Evolutionary conservation across 64 coral and sea anemone species (phyloP), one percentile per base, ranked within the genome.

Genomic region (Porites lutea): DNA sequence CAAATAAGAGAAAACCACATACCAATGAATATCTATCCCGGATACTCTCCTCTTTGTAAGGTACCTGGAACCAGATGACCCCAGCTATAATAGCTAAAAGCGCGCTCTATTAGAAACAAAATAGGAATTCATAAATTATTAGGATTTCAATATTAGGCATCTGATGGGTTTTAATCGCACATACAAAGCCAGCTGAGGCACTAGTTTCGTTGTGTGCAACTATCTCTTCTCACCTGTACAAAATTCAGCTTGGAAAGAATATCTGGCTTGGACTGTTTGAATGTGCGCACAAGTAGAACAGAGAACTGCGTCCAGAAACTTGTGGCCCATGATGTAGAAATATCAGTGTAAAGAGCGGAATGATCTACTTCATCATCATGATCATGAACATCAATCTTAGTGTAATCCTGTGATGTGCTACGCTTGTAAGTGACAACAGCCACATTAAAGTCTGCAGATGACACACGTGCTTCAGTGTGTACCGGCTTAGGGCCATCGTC

Each of bases 271-370:
- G 94, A 93, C 64, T 99, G 97, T 47, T 99, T 99, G 67, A 99
- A 99, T 18, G 95, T 96, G 55, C 97, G 83, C 37, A 91, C 86
- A 37, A 91, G 74, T 13, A 99, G 65, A 70, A 99, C 97, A 0
- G 91, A 78, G 20, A 99, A 96, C 88, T 99, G 97, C 8, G 97
- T 99, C 94, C 97, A 99, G 74, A 99, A 99, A 83, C 91, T 96
- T 45, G 97, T 96, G 6, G 84, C 75, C 94, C 94, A 96, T 46
- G 90, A 91, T 53, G 90, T 95, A 8, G 87, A 83, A 37, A 95
- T 80, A 74, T 92, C 89, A 27, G 71, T 59, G 52, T 97, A 85
- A 14, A 95, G 81, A 18, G 78, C 49, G 79, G 90, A 90, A 51
- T 98, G 89, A 19, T 92, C 89, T 14, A 88, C 87, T 83, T 93